A percentile compares a stretch with the other conserved stretches of the same genome.
Evolutionary conservation across 1,140 invertebrate species (phyloP).

Genomic region (Nasonia vitripennis): DNA sequence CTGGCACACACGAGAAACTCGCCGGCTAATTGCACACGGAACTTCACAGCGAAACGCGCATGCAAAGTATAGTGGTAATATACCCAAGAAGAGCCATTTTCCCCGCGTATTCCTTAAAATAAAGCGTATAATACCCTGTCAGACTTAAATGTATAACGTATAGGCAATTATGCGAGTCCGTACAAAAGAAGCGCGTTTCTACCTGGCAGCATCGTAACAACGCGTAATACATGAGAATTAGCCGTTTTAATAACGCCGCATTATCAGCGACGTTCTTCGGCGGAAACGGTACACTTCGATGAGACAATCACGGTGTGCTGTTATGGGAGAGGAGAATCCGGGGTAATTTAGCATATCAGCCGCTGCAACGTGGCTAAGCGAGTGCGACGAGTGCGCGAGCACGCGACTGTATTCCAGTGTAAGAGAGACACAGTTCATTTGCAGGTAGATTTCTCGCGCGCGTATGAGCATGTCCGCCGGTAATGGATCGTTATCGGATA

Average conservation of each 20-base stretch:
- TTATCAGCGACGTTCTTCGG: not conserved
- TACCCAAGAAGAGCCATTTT: not conserved
- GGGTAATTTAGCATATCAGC: not conserved
- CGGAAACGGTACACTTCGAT: slow-evolving; percentile 1
- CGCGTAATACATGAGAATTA: not conserved
- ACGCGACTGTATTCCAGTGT: too few relatives aligned
- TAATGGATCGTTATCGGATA: not conserved
- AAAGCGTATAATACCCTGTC: not conserved
- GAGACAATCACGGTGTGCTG: not conserved
- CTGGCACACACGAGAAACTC: not conserved
- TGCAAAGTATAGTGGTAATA: not conserved
- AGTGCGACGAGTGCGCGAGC: not conserved
- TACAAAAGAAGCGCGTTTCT: not conserved
- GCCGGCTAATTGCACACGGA: not conserved
- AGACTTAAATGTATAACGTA: not conserved
- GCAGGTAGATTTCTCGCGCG: not conserved
- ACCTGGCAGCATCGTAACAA: not conserved
- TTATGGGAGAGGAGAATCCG: not conserved
- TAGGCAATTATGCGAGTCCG: not conserved
- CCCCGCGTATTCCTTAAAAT: not conserved
- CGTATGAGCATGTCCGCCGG: not conserved
- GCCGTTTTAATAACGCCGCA: slow-evolving; percentile 16
- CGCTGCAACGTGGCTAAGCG: not conserved
- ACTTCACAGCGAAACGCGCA: not conserved
- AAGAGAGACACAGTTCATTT: not conserved